Base-by-base conservation (phyloP, 2,797 vertebrate species). In the Sebastes jordani region DNA sequence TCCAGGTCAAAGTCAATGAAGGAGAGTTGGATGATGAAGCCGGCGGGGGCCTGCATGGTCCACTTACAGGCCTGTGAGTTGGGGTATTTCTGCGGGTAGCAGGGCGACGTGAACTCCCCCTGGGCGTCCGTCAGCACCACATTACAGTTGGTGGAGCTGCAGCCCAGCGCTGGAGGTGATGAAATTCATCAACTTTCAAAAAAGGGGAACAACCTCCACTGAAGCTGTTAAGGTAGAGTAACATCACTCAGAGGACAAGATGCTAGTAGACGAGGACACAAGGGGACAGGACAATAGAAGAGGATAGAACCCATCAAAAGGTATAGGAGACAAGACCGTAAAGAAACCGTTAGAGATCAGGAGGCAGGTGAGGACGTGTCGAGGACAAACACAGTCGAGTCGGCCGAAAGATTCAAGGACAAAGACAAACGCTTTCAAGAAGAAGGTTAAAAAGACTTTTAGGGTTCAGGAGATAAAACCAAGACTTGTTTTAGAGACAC, bases 1-100 rank as follows among this genome's bases (percentile, higher is more conserved):
- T 99, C 98, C 71, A 99, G 95, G 71, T 99, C 97, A 56, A 99
- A 99, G 95, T 99, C 98, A 8, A 95, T 93, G 91, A 99, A 99
- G 4, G 96, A 96, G 80, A 99, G 95, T 90, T 98, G 98, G 88
- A 99, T 93, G 92, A 99, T 96, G 94, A 95, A 98, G 90, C 98
- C 98, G 0, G 95, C 78, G 1, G 98, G 98, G 5, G 98, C 98
- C 89, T 93, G 95, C 84, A 99, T 91, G 75, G 90, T 97, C 98
- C 98, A 99, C 54, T 75, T 92, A 91, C 98, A 99, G 0, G 91
- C 81, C 88, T 96, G 95, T 22, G 94, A 96, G 66, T 97, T 96
- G 34, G 97, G 97, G 91, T 99, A 99, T 86, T 96, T 94, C 7
- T 85, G 92, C 13, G 98, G 98, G 91, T 97, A 99, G 92, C 98